A percentile compares a stretch with the other conserved stretches of the same genome.
phyloP scores from a whole-genome alignment of 2,797 vertebrate genomes.

The Acanthiza pusilla region DNA sequence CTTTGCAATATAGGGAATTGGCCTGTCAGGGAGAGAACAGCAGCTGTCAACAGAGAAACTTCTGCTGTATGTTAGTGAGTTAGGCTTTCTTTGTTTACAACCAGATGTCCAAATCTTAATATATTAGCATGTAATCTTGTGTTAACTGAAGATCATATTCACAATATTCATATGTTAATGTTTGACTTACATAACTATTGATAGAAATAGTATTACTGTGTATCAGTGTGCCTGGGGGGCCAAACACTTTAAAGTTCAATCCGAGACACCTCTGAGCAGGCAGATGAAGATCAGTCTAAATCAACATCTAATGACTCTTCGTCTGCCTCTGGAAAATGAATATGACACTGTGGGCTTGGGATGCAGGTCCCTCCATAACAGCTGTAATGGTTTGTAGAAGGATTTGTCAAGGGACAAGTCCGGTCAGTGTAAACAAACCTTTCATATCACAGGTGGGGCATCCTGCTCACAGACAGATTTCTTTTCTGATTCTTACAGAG shows the following conservation, averaged over 20 bases:
- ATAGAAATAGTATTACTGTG: neutral
- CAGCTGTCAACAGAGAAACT: neutral
- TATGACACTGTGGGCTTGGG: fast-evolving
- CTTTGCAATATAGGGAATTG: neutral
- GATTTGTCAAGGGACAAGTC: neutral
- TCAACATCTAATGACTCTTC: neutral
- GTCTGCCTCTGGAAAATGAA: neutral
- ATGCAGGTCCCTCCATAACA: neutral
- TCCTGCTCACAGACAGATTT: neutral
- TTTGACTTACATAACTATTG: neutral
- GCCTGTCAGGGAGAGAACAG: neutral
- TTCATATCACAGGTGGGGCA: neutral
- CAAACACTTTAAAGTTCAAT: neutral
- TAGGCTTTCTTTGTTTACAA: neutral
- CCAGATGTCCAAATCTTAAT: neutral
- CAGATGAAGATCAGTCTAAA: neutral
- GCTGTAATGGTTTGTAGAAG: neutral
- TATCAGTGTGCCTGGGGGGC: neutral
- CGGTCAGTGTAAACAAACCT: neutral
- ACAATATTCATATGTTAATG: neutral
- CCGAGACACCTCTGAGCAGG: neutral
- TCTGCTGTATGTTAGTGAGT: fast-evolving
- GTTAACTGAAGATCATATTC: neutral
- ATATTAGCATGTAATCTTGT: neutral
- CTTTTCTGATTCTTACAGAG: neutral